Evolutionary conservation across 1,140 invertebrate species (phyloP).

Genomic region (Micrasema minimum): DNA sequence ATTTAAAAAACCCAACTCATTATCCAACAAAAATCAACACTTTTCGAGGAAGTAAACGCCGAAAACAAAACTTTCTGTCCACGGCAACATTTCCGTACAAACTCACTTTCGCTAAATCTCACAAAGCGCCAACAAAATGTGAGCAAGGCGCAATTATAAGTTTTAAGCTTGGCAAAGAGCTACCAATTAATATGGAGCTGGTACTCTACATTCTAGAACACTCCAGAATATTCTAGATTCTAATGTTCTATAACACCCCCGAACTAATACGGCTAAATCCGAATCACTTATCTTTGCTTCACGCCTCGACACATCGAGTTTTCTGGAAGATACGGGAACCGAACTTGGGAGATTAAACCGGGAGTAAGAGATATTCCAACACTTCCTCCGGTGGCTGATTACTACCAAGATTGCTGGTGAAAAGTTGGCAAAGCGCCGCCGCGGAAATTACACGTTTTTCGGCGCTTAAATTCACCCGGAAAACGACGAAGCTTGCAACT

Average conservation of each 20-base stretch:
- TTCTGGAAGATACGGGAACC: slow-evolving; percentile 14
- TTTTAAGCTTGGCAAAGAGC: slow-evolving; percentile 42
- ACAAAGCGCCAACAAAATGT: slow-evolving; percentile 20
- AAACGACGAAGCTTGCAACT: too few species aligned
- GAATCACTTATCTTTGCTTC: slow-evolving; percentile 52
- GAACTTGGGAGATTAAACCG: background rate
- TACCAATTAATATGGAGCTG: slow-evolving; percentile 47
- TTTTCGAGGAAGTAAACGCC: too few species aligned
- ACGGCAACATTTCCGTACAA: too few species aligned
- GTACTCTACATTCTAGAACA: too few species aligned
- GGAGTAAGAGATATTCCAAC: slow-evolving; percentile 12
- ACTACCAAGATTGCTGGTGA: slow-evolving; percentile 13
- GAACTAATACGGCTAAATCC: slow-evolving; percentile 46
- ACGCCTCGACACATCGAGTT: slow-evolving; percentile 43
- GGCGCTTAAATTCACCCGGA: background rate
- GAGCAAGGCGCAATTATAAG: slow-evolving; percentile 32
- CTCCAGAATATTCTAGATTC: too few species aligned
- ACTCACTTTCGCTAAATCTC: background rate
- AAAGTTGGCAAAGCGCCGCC: slow-evolving; percentile 7
- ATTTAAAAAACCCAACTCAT: too few species aligned
- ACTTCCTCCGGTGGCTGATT: slow-evolving; percentile 26
- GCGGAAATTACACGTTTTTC: slow-evolving; percentile 13
- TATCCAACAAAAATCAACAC: too few species aligned
- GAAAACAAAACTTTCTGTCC: too few species aligned
- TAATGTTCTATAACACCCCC: slow-evolving; percentile 21